phyloP scores from a whole-genome alignment of 2,113 vertebrate genomes.

The Thamnaconus septentrionalis region DNA sequence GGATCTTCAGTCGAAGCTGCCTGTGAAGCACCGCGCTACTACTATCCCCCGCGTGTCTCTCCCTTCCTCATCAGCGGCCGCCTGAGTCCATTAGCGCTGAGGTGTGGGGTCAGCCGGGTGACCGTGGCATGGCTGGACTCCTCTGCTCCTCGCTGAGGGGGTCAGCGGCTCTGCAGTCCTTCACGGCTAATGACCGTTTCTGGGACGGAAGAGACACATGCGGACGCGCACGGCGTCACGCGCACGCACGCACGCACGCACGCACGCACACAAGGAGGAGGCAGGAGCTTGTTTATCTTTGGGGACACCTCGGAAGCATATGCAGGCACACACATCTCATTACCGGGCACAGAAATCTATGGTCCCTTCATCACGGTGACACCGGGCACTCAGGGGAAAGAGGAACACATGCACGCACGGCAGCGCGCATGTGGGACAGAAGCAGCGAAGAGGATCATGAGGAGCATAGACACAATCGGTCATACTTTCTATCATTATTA shows the following conservation, averaged over 20 bases:
- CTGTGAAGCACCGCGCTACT: not conserved
- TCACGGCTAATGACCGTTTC: conserved; percentile 66
- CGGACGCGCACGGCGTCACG: conserved; percentile 12
- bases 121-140: conserved; percentile 35
- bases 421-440: conserved; percentile 3
- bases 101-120: conserved; percentile 32
- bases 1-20: too few relatives aligned
- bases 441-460: not conserved
- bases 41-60: conserved; percentile 12
- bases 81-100: conserved; percentile 53
- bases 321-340: conserved; percentile 51
- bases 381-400: conserved; percentile 29
- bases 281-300: conserved; percentile 51
- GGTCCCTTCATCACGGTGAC: conserved; percentile 58
- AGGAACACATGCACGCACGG: conserved; percentile 7
- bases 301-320: conserved; percentile 48
- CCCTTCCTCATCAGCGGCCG: conserved; percentile 33
- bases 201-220: conserved; percentile 19
- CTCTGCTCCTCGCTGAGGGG: conserved; percentile 8
- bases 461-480: not conserved
- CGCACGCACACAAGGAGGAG: conserved; percentile 10
- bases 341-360: conserved; percentile 43
- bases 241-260: conserved; percentile 6
- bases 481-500: too few relatives aligned
- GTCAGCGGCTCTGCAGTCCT: conserved; percentile 50